Evolutionary conservation across 2,888 invertebrate species (phyloP).

Genomic region (Myopa tessellatipennis): DNA sequence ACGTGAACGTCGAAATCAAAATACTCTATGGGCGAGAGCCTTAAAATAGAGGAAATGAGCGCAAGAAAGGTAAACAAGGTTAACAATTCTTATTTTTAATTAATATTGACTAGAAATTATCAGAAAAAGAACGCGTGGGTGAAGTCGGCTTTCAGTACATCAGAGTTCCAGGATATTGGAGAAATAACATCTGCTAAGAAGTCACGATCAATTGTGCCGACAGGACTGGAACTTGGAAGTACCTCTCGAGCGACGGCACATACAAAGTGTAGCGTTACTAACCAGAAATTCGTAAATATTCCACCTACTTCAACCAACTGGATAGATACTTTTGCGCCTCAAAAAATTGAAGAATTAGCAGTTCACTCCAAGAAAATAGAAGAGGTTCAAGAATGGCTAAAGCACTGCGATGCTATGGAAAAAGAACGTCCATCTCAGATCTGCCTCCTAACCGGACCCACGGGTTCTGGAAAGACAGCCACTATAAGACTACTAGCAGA

Average conservation of each 20-base stretch:
- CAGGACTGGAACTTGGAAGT: conserved; percentile 12
- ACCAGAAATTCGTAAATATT: not conserved
- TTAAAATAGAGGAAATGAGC: conserved; percentile 26
- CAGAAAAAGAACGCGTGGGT: conserved; percentile 56
- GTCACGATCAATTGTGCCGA: conserved; percentile 8
- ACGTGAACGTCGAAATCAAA: no score
- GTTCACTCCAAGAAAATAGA: conserved; percentile 80
- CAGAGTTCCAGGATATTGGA: conserved; percentile 39
- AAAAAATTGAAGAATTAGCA: conserved; percentile 74
- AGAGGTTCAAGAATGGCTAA: conserved; percentile 79
- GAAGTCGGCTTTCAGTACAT: conserved; percentile 56
- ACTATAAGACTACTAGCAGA: conserved; percentile 76
- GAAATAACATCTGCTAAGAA: conserved; percentile 41
- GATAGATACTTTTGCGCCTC: conserved; percentile 74
- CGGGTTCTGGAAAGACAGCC: conserved; percentile 87
- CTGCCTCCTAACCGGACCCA: conserved; percentile 82
- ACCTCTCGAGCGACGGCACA: not conserved
- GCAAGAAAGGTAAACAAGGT: conserved; percentile 24
- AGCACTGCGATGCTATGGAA: conserved; percentile 53
- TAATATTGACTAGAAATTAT: not conserved
- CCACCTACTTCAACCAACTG: conserved; percentile 67
- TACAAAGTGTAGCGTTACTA: not conserved
- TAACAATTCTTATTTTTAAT: conserved; percentile 47
- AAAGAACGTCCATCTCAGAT: conserved; percentile 68
- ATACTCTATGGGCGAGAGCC: no score